These are phyloP conservation scores for Galagoides demidoff DNA, from an alignment of 2,797 vertebrate genomes.

Conservation along the genomic window DNA sequence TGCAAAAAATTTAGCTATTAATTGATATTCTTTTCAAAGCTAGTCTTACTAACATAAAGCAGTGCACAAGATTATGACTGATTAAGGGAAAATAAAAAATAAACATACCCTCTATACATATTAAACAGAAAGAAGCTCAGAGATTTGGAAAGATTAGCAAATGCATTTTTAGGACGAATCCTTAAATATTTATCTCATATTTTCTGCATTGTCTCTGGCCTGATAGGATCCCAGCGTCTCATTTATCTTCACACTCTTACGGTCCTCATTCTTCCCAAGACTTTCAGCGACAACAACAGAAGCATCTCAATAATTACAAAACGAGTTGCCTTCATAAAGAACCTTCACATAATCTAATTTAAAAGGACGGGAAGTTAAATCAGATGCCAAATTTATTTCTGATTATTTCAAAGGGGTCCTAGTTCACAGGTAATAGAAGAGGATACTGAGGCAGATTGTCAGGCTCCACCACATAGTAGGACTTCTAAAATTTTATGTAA, in stretches of 20 bases:
- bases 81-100: not conserved
- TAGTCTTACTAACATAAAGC: not conserved
- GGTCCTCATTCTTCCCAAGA: not conserved
- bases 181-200: not conserved
- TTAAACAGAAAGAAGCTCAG: not conserved
- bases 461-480: rapidly evolving
- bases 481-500: not conserved
- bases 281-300: not conserved
- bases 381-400: not conserved
- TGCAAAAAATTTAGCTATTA: not conserved
- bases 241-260: not conserved
- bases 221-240: not conserved
- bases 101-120: not conserved
- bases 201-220: not conserved
- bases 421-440: not conserved
- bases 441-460: not conserved
- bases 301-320: not conserved
- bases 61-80: not conserved
- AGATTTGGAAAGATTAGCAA: not conserved
- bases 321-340: not conserved
- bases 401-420: not conserved
- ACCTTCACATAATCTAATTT: not conserved
- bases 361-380: not conserved
- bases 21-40: not conserved
- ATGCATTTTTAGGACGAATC: not conserved